These are phyloP conservation scores for Xanthostigma xanthostigma DNA, from an alignment of 2,888 invertebrate genomes.

Conservation along the genomic window DNA sequence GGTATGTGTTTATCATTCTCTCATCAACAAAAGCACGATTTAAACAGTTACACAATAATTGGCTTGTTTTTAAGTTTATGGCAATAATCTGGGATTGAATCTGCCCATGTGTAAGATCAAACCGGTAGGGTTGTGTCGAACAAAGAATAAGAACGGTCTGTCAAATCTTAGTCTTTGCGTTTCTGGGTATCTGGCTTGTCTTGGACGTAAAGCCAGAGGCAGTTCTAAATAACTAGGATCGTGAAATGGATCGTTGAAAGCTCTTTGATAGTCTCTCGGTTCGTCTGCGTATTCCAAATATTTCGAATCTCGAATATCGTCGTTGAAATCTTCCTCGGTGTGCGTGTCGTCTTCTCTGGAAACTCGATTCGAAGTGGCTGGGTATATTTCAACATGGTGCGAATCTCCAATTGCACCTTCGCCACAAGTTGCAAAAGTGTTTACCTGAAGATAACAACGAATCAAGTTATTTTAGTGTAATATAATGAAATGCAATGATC, in stretches of 20 bases:
- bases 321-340: constrained; percentile 20
- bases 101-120: constrained; percentile 78
- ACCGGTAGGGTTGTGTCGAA: constrained; percentile 83
- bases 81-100: constrained; percentile 70
- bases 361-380: constrained; percentile 38
- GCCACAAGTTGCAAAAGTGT: constrained; percentile 71
- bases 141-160: constrained; percentile 76
- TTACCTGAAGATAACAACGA: constrained; percentile 28
- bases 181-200: constrained; percentile 56
- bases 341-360: not conserved
- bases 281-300: constrained; percentile 25
- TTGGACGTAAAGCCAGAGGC: constrained; percentile 51
- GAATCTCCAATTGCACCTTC: constrained; percentile 55
- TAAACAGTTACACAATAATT: not conserved
- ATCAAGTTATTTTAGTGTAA: constrained; percentile 1
- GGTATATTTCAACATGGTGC: constrained; percentile 71
- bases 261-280: constrained; percentile 48
- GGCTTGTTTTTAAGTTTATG: constrained; percentile 29
- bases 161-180: constrained; percentile 66
- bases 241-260: constrained; percentile 49
- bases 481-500: too few relatives aligned
- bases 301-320: constrained; percentile 18
- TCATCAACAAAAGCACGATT: too few relatives aligned
- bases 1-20: too few relatives aligned
- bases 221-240: constrained; percentile 36